Evolutionary conservation across 1,140 invertebrate genomes (phyloP).

Genomic region (Lepidurus arcticus): DNA sequence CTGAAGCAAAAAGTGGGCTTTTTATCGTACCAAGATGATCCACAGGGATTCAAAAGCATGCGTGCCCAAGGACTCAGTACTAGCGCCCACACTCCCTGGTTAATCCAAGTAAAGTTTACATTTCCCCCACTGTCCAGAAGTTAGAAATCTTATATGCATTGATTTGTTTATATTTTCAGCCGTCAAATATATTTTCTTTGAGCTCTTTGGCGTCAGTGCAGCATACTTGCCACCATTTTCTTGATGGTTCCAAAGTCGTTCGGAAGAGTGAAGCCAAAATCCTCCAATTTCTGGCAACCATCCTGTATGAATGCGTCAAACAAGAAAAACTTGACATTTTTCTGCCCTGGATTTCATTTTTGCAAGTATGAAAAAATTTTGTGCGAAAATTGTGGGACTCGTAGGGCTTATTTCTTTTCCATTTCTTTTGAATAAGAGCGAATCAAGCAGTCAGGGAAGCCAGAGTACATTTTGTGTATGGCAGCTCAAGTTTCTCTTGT

Average conservation of each 20-base stretch:
- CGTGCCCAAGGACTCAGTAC: constrained; percentile 75
- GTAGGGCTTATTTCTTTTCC: neutral
- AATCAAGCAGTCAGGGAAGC: constrained; percentile 45
- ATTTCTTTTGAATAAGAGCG: constrained; percentile 40
- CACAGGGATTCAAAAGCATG: constrained; percentile 75
- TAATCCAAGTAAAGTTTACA: constrained; percentile 45
- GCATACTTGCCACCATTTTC: constrained; percentile 54
- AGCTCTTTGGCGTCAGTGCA: constrained; percentile 32
- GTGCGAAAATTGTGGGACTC: neutral
- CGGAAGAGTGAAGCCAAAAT: constrained; percentile 49
- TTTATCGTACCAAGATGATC: constrained; percentile 80
- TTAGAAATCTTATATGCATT: too few species aligned
- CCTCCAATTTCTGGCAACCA: constrained; percentile 62
- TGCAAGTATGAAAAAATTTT: constrained; percentile 54
- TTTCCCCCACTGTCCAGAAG: neutral
- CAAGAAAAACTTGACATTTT: constrained; percentile 76
- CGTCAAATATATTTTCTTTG: neutral
- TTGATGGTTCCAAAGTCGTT: constrained; percentile 43
- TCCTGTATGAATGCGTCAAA: constrained; percentile 79
- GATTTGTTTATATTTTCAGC: neutral
- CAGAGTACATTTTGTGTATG: constrained; percentile 54
- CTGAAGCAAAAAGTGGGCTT: constrained; percentile 79
- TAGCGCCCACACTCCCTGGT: constrained; percentile 66
- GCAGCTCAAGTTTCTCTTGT: constrained; percentile 59
- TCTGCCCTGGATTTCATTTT: constrained; percentile 62